phyloP scores from a whole-genome alignment of 2,888 invertebrate genomes.

The Melipona bicolor region DNA sequence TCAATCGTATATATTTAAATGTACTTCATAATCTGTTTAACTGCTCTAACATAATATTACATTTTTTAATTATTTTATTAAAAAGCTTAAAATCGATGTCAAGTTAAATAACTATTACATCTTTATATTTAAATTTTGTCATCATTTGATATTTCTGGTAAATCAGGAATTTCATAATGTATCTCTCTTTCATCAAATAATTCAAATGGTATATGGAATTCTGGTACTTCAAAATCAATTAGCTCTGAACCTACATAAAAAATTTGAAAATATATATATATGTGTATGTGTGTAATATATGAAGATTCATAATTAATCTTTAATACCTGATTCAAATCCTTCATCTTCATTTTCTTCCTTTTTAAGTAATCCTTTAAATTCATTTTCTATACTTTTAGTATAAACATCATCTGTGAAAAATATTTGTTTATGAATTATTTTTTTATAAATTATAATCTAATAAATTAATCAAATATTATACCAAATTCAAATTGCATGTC shows the following conservation, averaged over 20 bases:
- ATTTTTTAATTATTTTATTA: constrained; percentile 20
- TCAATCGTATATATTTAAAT: constrained; percentile 16
- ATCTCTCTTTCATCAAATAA: constrained; percentile 6
- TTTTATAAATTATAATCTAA: constrained; percentile 1
- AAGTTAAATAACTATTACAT: constrained; percentile 15
- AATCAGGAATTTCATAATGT: constrained; percentile 17
- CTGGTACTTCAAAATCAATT: constrained; percentile 38
- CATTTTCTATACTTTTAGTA: constrained; percentile 49
- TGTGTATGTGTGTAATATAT: neutral
- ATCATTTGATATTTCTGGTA: constrained; percentile 64
- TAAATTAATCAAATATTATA: constrained; percentile 13
- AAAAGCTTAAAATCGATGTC: constrained; percentile 9
- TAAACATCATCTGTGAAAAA: constrained; percentile 53
- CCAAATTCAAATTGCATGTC: constrained; percentile 58
- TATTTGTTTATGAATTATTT: neutral
- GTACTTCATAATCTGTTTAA: constrained; percentile 6
- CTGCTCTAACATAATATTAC: constrained; percentile 15
- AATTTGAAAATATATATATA: neutral
- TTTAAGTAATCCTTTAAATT: constrained; percentile 44
- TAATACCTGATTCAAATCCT: constrained; percentile 71
- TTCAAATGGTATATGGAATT: neutral
- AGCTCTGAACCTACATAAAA: constrained; percentile 44
- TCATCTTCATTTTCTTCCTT: constrained; percentile 64
- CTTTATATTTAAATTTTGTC: constrained; percentile 15
- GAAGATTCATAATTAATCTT: neutral